Conservation (phyloP, 2,113 vertebrate species). For the Rhombomys opimus region DNA sequence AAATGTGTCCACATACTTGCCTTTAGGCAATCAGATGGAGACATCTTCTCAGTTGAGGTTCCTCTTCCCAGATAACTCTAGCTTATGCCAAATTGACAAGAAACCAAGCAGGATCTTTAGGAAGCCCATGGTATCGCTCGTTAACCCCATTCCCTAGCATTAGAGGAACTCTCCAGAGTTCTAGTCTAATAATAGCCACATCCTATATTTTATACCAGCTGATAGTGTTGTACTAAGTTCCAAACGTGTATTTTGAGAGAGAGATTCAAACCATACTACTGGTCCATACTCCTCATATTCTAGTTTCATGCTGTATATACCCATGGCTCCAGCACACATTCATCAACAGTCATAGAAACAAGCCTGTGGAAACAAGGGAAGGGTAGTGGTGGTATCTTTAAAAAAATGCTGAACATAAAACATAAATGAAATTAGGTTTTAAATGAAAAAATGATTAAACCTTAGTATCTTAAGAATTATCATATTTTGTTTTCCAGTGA, state of each 20-base stretch:
- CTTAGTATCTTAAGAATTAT: neutral
- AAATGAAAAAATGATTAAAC: conserved; percentile 15
- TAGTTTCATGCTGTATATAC: accelerated
- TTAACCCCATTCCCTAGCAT: neutral
- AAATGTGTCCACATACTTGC: neutral
- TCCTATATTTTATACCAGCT: neutral
- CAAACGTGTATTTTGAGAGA: neutral
- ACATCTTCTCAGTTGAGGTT: neutral
- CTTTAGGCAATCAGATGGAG: neutral
- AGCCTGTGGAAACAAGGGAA: neutral
- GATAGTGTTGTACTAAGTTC: neutral
- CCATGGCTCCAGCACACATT: neutral
- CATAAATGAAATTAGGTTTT: neutral
- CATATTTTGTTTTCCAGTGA: neutral
- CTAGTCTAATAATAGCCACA: too few relatives aligned
- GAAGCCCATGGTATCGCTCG: neutral
- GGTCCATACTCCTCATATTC: too few relatives aligned
- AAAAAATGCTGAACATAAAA: neutral
- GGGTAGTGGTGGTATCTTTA: neutral
- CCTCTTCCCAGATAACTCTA: neutral
- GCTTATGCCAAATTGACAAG: too few relatives aligned
- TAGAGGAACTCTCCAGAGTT: neutral
- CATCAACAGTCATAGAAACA: neutral
- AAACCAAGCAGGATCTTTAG: neutral
- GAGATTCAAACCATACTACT: neutral